A percentile compares a stretch with the other conserved stretches of the same genome.
These are phyloP conservation scores for Grapholita molesta DNA, from an alignment of 1,140 invertebrate species.

Conservation along the genomic window DNA sequence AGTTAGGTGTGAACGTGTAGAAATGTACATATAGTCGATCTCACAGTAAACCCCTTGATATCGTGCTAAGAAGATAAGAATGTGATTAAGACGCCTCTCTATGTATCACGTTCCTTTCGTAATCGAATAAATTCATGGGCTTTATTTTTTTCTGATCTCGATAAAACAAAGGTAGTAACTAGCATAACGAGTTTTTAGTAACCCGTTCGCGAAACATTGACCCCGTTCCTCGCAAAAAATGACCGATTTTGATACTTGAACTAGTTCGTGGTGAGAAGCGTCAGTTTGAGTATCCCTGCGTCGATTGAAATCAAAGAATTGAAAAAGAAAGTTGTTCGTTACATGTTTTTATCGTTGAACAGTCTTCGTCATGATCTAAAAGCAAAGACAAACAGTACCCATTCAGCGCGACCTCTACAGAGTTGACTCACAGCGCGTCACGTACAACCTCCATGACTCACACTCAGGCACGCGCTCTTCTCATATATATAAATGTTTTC, in stretches of 20 bases:
- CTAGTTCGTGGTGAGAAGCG: neutral
- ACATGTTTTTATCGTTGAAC: neutral
- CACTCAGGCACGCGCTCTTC: conserved; percentile 37
- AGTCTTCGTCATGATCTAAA: conserved; percentile 21
- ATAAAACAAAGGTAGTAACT: neutral
- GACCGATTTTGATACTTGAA: conserved; percentile 4
- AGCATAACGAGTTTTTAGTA: conserved; percentile 7
- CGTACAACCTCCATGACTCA: conserved; percentile 59
- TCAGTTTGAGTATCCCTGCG: neutral
- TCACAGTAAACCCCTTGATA: neutral
- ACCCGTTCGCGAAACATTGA: conserved; percentile 4
- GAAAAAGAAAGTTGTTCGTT: conserved; percentile 1
- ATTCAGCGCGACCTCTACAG: conserved; percentile 41
- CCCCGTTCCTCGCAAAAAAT: conserved; percentile 4
- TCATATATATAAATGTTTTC: conserved; percentile 37
- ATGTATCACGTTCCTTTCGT: neutral
- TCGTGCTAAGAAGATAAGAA: neutral
- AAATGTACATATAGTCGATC: neutral
- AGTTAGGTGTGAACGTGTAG: neutral
- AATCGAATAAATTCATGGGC: neutral
- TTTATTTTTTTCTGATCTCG: neutral
- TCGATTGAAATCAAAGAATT: neutral
- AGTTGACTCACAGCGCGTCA: conserved; percentile 62
- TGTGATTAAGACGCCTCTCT: neutral
- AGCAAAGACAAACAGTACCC: conserved; percentile 28